Evolutionary conservation across 2,797 vertebrate species (phyloP).

Genomic region (Heteromormyrus szaboi): DNA sequence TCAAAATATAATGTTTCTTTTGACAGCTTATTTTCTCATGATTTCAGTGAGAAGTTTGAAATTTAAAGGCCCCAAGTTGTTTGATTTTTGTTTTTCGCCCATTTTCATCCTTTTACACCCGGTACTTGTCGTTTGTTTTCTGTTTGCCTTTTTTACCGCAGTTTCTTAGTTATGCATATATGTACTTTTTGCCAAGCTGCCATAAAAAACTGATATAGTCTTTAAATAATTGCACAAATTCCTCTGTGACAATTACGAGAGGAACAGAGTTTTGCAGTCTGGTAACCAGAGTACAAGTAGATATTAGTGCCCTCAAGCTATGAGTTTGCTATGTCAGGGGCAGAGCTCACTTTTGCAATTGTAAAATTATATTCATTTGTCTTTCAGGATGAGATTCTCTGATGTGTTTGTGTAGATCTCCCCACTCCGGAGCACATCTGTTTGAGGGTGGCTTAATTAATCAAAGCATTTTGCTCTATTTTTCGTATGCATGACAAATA

Average conservation of each 20-base stretch:
- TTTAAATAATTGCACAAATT: neutral
- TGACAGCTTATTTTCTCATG: neutral
- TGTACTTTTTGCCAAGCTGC: neutral
- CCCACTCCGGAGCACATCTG: neutral
- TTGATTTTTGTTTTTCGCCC: neutral
- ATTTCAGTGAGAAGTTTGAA: neutral
- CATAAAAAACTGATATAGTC: neutral
- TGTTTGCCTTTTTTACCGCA: neutral
- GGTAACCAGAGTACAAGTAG: too few species aligned
- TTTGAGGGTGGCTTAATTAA: constrained; percentile 10
- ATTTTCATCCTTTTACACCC: neutral
- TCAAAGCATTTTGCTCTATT: neutral
- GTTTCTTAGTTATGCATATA: neutral
- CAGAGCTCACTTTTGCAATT: neutral
- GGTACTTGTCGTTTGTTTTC: neutral
- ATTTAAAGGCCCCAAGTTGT: neutral
- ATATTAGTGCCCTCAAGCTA: neutral
- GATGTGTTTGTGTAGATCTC: neutral
- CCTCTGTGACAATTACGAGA: neutral
- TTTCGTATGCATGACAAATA: neutral
- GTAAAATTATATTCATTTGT: constrained; percentile 7
- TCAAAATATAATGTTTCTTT: neutral
- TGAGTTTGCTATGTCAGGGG: neutral
- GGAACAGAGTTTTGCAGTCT: neutral
- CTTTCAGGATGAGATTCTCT: constrained; percentile 8